phyloP scores from a whole-genome alignment of 2,888 invertebrate species.

The Lycophotia porphyrea region DNA sequence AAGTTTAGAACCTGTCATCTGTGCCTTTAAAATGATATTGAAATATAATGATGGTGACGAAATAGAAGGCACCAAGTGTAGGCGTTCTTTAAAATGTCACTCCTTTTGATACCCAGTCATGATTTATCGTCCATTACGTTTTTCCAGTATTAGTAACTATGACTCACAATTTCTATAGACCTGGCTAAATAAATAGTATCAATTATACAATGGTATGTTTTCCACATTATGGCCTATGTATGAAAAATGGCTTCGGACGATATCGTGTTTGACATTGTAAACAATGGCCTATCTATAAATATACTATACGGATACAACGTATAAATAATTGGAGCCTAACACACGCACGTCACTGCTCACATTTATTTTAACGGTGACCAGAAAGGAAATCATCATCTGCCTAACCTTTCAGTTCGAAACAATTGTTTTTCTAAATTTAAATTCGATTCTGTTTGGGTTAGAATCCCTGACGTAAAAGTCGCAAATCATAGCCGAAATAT shows the following conservation, averaged over 20 bases:
- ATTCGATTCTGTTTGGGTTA: too few species aligned
- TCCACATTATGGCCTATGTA: conserved; percentile 1
- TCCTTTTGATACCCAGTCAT: background rate
- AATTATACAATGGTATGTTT: conserved; percentile 29
- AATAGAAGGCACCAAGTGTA: background rate
- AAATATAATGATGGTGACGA: conserved; percentile 4
- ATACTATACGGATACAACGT: background rate
- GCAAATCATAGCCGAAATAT: background rate
- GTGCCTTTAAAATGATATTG: too few species aligned
- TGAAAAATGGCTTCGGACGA: conserved; percentile 23
- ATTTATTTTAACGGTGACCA: background rate
- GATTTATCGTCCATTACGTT: background rate
- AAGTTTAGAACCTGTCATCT: too few species aligned
- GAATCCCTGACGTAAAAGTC: background rate
- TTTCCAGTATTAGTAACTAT: conserved; percentile 18
- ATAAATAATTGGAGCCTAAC: background rate
- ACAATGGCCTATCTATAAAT: conserved; percentile 7
- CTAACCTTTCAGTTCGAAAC: too few species aligned
- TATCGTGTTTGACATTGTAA: conserved; percentile 47
- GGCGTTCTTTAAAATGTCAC: background rate
- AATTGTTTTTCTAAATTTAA: too few species aligned
- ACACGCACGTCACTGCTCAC: conserved; percentile 17
- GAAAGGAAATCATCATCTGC: too few species aligned
- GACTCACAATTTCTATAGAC: conserved; percentile 37
- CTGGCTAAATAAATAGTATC: conserved; percentile 19